Percentiles rank a stretch among this genome's conserved stretches.
Conservation (phyloP, 2,113 vertebrate genomes). For the Hemichromis elongatus region DNA sequence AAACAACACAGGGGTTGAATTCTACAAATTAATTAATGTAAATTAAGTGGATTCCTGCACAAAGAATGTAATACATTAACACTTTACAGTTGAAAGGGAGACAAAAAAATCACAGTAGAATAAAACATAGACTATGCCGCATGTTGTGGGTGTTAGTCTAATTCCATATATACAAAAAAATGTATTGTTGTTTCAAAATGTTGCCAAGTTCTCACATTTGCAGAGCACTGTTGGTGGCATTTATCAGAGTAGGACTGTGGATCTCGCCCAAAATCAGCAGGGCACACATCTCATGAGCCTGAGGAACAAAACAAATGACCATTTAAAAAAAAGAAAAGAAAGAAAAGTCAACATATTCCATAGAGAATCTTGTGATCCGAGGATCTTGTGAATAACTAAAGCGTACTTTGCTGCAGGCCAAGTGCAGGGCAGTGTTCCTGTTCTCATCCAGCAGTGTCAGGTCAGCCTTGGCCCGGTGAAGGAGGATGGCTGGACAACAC, state of each 20-base stretch:
- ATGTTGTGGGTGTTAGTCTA: neutral
- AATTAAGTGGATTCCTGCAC: neutral
- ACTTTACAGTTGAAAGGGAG: neutral
- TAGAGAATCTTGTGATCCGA: neutral
- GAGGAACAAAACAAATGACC: neutral
- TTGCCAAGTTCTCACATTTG: constrained; percentile 84
- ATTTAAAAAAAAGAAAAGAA: neutral
- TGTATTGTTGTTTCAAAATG: neutral
- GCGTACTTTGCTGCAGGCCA: constrained; percentile 94
- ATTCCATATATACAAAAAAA: neutral
- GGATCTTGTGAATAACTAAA: neutral
- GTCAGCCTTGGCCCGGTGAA: constrained; percentile 91
- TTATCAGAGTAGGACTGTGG: constrained; percentile 94
- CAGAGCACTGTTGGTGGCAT: constrained; percentile 92
- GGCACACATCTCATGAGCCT: constrained; percentile 99
- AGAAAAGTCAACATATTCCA: neutral
- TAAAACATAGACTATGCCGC: neutral
- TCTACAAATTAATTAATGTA: neutral
- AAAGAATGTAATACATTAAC: neutral
- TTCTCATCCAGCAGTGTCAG: constrained; percentile 91
- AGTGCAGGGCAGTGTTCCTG: constrained; percentile 97
- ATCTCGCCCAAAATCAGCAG: constrained; percentile 97
- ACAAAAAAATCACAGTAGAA: neutral
- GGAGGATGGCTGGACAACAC: constrained; percentile 82
- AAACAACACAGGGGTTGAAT: neutral